A percentile compares a stretch with the other conserved stretches of the same genome.
Evolutionary conservation across 2,888 invertebrate species (phyloP).

Genomic region (Perdita meconis): DNA sequence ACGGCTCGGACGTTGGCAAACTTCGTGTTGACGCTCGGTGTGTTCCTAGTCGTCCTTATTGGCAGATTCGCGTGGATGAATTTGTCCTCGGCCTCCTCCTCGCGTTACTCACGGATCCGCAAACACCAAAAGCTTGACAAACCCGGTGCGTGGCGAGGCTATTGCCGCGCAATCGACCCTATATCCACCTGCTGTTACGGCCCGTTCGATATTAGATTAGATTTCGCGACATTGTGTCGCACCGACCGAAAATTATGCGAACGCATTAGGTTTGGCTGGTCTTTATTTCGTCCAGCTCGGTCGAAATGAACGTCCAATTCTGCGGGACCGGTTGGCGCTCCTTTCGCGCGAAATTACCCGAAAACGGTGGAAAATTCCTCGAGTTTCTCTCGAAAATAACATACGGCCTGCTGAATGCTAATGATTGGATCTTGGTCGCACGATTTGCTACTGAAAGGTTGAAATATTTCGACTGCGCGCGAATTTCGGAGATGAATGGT

Average conservation of each 20-base stretch:
- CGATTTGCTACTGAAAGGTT: not conserved
- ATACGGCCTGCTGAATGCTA: not conserved
- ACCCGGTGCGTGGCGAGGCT: slow-evolving; percentile 57
- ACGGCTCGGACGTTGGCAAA: slow-evolving; percentile 61
- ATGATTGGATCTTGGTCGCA: not conserved
- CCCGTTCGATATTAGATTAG: slow-evolving; percentile 66
- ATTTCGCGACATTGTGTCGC: slow-evolving; percentile 56
- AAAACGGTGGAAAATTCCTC: slow-evolving; percentile 2
- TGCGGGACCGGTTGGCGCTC: slow-evolving; percentile 17
- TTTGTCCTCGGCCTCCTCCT: slow-evolving; percentile 35
- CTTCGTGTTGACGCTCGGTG: slow-evolving; percentile 61
- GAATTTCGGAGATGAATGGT: not conserved
- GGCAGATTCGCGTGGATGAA: slow-evolving; percentile 38
- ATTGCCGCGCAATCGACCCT: slow-evolving; percentile 68
- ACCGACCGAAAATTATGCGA: slow-evolving; percentile 53
- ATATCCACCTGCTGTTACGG: slow-evolving; percentile 43
- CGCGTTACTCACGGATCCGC: slow-evolving; percentile 69
- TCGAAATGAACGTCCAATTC: slow-evolving; percentile 34
- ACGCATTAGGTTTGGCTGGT: slow-evolving; percentile 17
- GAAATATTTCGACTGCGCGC: not conserved
- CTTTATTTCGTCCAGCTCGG: slow-evolving; percentile 19
- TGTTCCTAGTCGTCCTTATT: slow-evolving; percentile 50
- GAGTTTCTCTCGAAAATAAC: not conserved
- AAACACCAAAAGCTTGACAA: slow-evolving; percentile 71
- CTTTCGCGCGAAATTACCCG: slow-evolving; percentile 27